These are phyloP conservation scores for Drosophila azteca DNA, from an alignment of 1,140 invertebrate species.

Conservation along the genomic window DNA sequence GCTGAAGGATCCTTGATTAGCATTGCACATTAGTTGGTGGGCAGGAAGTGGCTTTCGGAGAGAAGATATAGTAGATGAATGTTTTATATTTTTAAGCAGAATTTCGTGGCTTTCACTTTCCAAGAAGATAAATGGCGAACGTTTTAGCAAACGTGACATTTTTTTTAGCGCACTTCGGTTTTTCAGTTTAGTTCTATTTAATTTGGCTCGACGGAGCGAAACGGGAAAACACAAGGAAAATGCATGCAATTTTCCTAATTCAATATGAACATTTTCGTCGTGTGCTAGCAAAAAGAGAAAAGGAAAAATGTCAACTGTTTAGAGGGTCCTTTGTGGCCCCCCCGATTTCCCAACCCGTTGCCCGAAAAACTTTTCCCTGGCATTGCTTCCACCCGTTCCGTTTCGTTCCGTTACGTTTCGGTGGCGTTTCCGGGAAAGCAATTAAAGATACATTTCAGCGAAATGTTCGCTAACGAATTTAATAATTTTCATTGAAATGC, in stretches of 20 bases:
- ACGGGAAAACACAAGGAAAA: constrained; percentile 6
- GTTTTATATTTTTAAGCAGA: no score
- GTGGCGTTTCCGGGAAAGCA: constrained; percentile 55
- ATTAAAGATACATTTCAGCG: constrained; percentile 59
- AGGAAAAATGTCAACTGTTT: constrained; percentile 47
- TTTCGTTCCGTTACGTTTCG: constrained; percentile 1
- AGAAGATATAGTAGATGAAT: no score
- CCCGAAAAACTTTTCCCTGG: constrained; percentile 27
- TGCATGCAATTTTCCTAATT: constrained; percentile 53
- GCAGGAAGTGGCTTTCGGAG: no score
- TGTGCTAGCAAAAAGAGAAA: constrained; percentile 5
- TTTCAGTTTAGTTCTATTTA: constrained; percentile 27
- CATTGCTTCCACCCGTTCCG: constrained; percentile 4
- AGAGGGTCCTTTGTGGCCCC: constrained; percentile 32
- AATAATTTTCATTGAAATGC: constrained; percentile 45
- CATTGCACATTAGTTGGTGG: no score
- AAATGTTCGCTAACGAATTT: constrained; percentile 54
- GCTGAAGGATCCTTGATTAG: no score
- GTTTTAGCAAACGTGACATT: constrained; percentile 5
- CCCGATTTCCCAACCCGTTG: background rate
- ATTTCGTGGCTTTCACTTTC: no score
- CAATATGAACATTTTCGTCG: constrained; percentile 38
- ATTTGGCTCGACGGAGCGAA: constrained; percentile 29
- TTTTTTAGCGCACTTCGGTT: constrained; percentile 1
- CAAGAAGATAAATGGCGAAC: background rate